These are phyloP conservation scores for Cryptomyrus ogoouensis DNA, from an alignment of 2,113 vertebrate genomes.

Conservation along the genomic window DNA sequence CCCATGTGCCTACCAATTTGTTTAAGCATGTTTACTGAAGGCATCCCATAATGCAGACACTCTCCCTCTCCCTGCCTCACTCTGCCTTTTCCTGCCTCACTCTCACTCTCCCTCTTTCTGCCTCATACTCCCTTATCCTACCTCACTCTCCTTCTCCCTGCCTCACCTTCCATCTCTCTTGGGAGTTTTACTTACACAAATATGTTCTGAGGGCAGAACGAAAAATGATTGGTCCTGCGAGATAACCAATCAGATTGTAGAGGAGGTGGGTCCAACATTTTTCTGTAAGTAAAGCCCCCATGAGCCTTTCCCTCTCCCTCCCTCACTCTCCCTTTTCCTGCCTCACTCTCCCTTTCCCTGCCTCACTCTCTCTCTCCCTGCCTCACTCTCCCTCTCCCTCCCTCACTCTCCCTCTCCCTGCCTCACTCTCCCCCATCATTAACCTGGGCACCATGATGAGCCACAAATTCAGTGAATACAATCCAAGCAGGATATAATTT, in stretches of 20 bases:
- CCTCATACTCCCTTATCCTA: not conserved
- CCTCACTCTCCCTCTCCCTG: not conserved
- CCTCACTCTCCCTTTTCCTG: not conserved
- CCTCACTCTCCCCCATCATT: not conserved
- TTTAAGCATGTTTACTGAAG: not conserved
- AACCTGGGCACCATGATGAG: not conserved
- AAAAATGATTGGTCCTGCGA: no score
- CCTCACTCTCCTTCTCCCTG: not conserved
- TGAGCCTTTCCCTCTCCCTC: not conserved
- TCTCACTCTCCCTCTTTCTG: not conserved
- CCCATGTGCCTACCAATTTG: not conserved
- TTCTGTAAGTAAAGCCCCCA: no score
- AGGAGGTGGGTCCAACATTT: no score
- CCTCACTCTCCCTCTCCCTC: not conserved
- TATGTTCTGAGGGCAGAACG: no score
- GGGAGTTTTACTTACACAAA: no score
- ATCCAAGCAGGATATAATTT: not conserved
- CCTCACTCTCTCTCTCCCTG: not conserved
- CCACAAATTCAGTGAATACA: not conserved
- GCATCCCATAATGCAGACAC: not conserved
- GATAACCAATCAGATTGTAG: no score
- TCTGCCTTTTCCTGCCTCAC: not conserved
- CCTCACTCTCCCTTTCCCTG: not conserved
- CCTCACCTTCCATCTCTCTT: not conserved
- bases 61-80: not conserved